Evolutionary conservation across 2,797 vertebrate genomes (phyloP), one percentile per base, ranked within the genome.

Genomic region (Varecia variegata): DNA sequence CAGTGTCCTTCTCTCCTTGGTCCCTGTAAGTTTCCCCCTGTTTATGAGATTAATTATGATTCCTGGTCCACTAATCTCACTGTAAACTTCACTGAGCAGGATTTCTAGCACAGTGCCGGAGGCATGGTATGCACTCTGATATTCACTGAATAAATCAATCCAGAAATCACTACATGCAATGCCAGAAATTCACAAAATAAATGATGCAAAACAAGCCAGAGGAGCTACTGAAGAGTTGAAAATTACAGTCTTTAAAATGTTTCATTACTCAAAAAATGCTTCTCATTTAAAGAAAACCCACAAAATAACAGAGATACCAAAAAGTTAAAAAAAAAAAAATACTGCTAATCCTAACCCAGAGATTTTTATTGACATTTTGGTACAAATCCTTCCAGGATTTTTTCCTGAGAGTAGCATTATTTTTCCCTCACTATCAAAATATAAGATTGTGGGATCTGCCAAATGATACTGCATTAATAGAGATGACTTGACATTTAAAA

Each of bases 401-500:
- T 83, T 93, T 86, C 67, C 79, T 25, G 38, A 70, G 4, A 90
- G 58, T 45, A 83, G 71, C 25, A 90, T 47, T 90, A 45, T 70
- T 81, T 89, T 45, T 23, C n/a, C 73, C 35, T 90, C 60, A 52
- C n/a, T 87, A 92, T 85, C 56, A 94, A 68, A 81, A 96, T 47
- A 84, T 38, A 93, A 87, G 7, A 84, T 35, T 65, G 43, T 83
- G 87, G n/a, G 30, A 88, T 67, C 76, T 89, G 58, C 70, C 79
- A 96, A 96, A 77, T 84, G 23, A 89, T 60, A 88, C 40, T 90
- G 85, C 90, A 97, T 65, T 96, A 94, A 92, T 21, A 96, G 40
- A 97, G 43, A 94, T 96, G 92, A 94, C 92, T 95, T 91, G 92
- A 96, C 89, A 95, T 90, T 18, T 68, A 90, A 86, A 96, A 93